These are phyloP conservation scores for Cabera pusaria DNA, from an alignment of 2,888 invertebrate genomes.

Conservation along the genomic window DNA sequence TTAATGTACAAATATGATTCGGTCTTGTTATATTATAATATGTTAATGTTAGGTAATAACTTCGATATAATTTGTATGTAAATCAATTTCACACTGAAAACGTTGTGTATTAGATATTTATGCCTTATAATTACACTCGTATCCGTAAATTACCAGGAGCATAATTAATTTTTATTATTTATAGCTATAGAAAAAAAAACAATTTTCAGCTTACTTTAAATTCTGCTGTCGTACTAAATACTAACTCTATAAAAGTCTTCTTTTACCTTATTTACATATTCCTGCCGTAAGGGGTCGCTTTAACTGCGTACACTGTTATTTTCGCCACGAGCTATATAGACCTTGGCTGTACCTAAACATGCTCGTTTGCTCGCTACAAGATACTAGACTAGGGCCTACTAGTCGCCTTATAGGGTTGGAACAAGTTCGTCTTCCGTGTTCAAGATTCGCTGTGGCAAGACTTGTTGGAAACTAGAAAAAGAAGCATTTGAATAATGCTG, in stretches of 20 bases:
- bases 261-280: constrained; percentile 1
- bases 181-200: too few species aligned
- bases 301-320: constrained; percentile 18
- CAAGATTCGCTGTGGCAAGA: constrained; percentile 21
- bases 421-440: constrained; percentile 33
- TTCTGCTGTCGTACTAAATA: neutral
- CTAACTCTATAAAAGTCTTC: too few species aligned
- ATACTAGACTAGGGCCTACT: constrained; percentile 13
- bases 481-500: constrained; percentile 30
- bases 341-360: constrained; percentile 28
- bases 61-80: too few species aligned
- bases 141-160: too few species aligned
- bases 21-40: too few species aligned
- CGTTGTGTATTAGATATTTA: too few species aligned
- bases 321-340: constrained; percentile 16
- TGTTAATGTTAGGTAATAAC: too few species aligned
- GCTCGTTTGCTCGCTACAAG: constrained; percentile 26
- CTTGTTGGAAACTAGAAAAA: constrained; percentile 26
- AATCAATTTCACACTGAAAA: too few species aligned
- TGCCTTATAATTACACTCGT: too few species aligned
- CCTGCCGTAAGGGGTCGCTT: constrained; percentile 5
- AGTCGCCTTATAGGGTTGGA: constrained; percentile 28
- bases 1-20: too few species aligned
- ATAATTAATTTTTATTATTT: too few species aligned
- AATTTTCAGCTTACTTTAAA: constrained; percentile 2